phyloP scores from a whole-genome alignment of 2,113 vertebrate species.

The Scophthalmus maximus region DNA sequence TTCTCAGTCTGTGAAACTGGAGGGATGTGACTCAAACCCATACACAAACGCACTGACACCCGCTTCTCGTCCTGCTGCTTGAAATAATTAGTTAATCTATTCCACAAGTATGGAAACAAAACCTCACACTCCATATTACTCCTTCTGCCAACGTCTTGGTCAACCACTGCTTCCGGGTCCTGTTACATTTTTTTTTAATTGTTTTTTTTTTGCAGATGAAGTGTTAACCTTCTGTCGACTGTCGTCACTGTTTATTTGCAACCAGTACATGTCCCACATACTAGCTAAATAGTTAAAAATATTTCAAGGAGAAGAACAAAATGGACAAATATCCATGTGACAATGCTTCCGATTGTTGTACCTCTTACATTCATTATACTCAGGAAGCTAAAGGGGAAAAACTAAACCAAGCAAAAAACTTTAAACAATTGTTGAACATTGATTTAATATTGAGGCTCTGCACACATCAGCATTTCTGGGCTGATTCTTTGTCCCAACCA shows the following conservation, averaged over 20 bases:
- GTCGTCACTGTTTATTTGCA: too few species aligned
- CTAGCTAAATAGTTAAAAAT: too few species aligned
- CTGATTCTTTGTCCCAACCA: constrained; percentile 20
- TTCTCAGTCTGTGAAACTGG: neutral
- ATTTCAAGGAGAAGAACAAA: too few species aligned
- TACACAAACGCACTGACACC: neutral
- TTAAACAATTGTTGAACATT: constrained; percentile 12
- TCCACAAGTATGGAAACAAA: constrained; percentile 7
- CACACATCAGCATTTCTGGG: constrained; percentile 20
- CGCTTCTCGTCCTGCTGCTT: neutral
- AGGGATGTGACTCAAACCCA: constrained; percentile 1
- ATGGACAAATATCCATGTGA: too few species aligned
- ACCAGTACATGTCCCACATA: too few species aligned
- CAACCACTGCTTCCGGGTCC: too few species aligned
- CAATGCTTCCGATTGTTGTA: too few species aligned
- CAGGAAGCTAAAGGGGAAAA: constrained; percentile 5
- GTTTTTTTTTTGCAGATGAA: too few species aligned
- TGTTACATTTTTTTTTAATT: too few species aligned
- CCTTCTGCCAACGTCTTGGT: neutral
- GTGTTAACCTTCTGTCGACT: too few species aligned
- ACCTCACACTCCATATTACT: neutral
- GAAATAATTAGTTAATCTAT: constrained; percentile 11
- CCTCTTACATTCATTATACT: neutral
- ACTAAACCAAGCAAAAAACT: neutral
- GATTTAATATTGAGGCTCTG: constrained; percentile 15